Evolutionary conservation across 2,797 vertebrate species (phyloP), one percentile per base, ranked within the genome.

Genomic region (Leucoraja ocellata): DNA sequence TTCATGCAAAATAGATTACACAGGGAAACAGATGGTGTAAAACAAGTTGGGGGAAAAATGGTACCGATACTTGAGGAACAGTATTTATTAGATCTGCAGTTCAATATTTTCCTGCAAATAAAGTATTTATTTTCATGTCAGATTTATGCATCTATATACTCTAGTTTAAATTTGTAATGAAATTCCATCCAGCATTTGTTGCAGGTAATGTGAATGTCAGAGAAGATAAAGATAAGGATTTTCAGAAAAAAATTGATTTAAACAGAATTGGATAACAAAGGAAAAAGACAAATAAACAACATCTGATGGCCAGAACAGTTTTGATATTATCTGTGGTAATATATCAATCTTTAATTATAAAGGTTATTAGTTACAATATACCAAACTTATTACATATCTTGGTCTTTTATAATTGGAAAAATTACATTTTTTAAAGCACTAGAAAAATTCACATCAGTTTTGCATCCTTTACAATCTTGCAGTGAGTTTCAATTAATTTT

Each of bases 321-420:
- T 21, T 88, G 84, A 88, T 86, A 61, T 14, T 32, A 68, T 63
- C 18, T 10, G 28, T 65, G 84, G 65, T 68, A 88, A 88, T 88
- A 68, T 88, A 88, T 68, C 84, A 88, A 68, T 36, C n/a, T 88
- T 88, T 88, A 68, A 88, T 88, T 88, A 88, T 88, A 88, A 88
- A 88, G n/a, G 61, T 65, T 88, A 88, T 88, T 88, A 88, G 84
- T 88, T 88, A 88, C 54, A 88, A 68, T 88, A 88, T 88, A 88
- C 84, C 84, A 88, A 88, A 88, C 65, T 68, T 88, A 88, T 88
- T 88, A 88, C 84, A 88, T 65, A 88, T 88, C 65, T 88, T 88
- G 84, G 61, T 88, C 63, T 68, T 88, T 88, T 7, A 88, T 88
- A 63, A 88, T n/a, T 88, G 84, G 32, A 88, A 88, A 88, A 88